Conservation (phyloP, 2,888 invertebrate species). For the Nemapogon koenigi region DNA sequence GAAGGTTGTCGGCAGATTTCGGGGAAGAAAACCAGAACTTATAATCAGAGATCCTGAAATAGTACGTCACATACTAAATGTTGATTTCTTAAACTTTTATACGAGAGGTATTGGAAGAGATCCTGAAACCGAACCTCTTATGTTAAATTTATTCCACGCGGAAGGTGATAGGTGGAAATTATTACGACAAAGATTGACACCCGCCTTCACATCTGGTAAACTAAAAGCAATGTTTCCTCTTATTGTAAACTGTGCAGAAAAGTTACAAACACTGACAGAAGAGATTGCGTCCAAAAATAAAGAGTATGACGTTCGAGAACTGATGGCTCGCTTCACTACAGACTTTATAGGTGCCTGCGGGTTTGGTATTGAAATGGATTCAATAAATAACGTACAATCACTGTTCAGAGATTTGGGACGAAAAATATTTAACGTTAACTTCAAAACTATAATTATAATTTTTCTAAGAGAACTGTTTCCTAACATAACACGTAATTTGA, state of each 20-base stretch:
- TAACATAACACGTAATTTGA: conserved; percentile 13
- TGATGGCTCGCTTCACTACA: conserved; percentile 37
- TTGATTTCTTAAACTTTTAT: conserved; percentile 30
- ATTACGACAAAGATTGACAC: conserved; percentile 36
- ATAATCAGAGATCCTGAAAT: conserved; percentile 36
- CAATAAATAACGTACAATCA: conserved; percentile 31
- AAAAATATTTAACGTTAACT: conserved; percentile 12
- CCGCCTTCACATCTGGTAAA: conserved; percentile 41
- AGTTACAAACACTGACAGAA: conserved; percentile 22
- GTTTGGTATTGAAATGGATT: conserved; percentile 33
- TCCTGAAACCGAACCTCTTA: conserved; percentile 26
- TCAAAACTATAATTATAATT: not conserved
- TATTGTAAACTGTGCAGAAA: conserved; percentile 35
- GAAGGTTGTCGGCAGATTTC: conserved; percentile 37
- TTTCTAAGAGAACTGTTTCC: conserved; percentile 17
- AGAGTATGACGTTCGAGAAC: conserved; percentile 22
- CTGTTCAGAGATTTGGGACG: conserved; percentile 22
- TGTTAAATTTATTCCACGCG: conserved; percentile 30
- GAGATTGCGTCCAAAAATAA: conserved; percentile 21
- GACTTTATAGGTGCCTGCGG: conserved; percentile 40
- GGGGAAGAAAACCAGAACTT: conserved; percentile 32
- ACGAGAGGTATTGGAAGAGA: conserved; percentile 19
- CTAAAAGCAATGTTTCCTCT: conserved; percentile 44
- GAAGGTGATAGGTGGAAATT: conserved; percentile 44
- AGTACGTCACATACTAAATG: conserved; percentile 26